Conservation (phyloP, 2,888 invertebrate genomes). For the Lycophotia porphyrea region DNA sequence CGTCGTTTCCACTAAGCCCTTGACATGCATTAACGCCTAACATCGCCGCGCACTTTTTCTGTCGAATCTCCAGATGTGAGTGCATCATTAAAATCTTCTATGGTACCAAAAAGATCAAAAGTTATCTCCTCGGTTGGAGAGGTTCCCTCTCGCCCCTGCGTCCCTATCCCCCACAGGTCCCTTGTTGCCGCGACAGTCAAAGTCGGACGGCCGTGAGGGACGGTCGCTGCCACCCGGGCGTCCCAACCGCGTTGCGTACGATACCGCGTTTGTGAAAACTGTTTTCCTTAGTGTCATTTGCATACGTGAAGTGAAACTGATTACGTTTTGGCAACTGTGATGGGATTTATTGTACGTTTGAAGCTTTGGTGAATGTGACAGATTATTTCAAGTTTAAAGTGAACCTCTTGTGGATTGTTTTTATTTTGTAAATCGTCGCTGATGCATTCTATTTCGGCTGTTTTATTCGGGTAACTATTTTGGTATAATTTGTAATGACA, state of each 20-base stretch:
- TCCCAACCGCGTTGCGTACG: conserved; percentile 75
- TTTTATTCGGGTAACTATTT: conserved; percentile 67
- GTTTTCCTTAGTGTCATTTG: conserved; percentile 85
- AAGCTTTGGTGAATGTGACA: conserved; percentile 73
- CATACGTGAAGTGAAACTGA: conserved; percentile 87
- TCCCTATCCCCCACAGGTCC: conserved; percentile 80
- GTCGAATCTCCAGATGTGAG: conserved; percentile 87
- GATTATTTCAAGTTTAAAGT: conserved; percentile 71
- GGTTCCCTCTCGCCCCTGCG: conserved; percentile 78
- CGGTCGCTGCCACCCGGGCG: conserved; percentile 72
- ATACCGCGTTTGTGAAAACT: conserved; percentile 77
- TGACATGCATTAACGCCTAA: conserved; percentile 90
- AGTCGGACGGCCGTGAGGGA: conserved; percentile 78
- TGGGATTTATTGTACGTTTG: conserved; percentile 74
- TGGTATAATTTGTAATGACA: conserved; percentile 48
- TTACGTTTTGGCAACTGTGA: conserved; percentile 81
- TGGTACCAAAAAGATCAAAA: conserved; percentile 89
- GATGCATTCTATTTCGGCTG: conserved; percentile 64
- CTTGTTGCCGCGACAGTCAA: conserved; percentile 80
- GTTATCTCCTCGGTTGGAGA: conserved; percentile 87
- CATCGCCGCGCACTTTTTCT: conserved; percentile 84
- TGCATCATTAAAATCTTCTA: conserved; percentile 89
- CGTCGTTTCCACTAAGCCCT: conserved; percentile 86
- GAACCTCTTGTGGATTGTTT: conserved; percentile 78
- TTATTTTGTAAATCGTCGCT: conserved; percentile 71